A percentile compares a stretch with the other conserved stretches of the same genome.
Conservation (phyloP, 2,888 invertebrate genomes). For the Philereme transversata region DNA sequence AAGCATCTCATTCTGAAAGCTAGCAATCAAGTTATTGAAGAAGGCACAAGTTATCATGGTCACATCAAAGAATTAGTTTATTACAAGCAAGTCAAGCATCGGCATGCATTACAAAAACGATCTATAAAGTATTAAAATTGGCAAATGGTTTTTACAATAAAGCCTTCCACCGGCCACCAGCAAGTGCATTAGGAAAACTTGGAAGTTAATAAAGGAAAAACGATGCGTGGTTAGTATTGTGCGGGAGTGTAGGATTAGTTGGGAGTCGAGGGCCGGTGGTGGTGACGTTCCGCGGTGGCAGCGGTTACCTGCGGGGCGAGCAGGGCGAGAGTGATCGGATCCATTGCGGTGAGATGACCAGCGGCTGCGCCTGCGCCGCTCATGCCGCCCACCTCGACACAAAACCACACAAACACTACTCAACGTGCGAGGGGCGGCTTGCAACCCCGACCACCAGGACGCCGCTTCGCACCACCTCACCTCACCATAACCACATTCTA, state of each 20-base stretch:
- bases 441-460: conserved; percentile 51
- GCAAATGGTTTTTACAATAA: conserved; percentile 70
- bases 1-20: conserved; percentile 22
- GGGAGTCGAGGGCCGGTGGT: conserved; percentile 53
- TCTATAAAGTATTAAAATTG: conserved; percentile 61
- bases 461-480: conserved; percentile 55
- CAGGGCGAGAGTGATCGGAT: conserved; percentile 83
- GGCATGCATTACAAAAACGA: conserved; percentile 64
- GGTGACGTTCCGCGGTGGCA: conserved; percentile 50
- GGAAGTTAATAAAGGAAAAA: conserved; percentile 43
- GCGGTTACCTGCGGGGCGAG: conserved; percentile 81
- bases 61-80: conserved; percentile 8
- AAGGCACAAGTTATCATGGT: conserved; percentile 1
- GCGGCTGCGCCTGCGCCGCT: conserved; percentile 82
- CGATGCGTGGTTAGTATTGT: conserved; percentile 34
- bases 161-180: conserved; percentile 76
- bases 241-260: conserved; percentile 39
- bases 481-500: conserved; percentile 30
- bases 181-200: conserved; percentile 49
- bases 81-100: conserved; percentile 65
- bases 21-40: conserved; percentile 13
- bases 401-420: conserved; percentile 84
- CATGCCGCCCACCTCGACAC: conserved; percentile 85
- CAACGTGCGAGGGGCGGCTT: conserved; percentile 71
- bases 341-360: conserved; percentile 83